Base-by-base conservation (phyloP, 2,888 invertebrate genomes). In the Melanargia galathea region DNA sequence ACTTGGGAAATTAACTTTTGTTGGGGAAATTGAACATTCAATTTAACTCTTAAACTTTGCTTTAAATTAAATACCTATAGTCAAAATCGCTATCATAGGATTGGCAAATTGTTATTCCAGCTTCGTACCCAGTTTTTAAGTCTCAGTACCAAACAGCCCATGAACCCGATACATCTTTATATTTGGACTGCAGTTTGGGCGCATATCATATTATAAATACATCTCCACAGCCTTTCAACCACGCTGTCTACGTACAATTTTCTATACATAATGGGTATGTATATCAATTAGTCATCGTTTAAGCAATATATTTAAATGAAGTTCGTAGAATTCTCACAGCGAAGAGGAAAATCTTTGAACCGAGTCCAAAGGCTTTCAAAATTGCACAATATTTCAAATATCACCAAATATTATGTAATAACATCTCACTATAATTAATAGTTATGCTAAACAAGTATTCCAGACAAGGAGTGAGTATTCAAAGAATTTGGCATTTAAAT, bases 401-500 rank as follows among this genome's bases (percentile, higher is more conserved):
- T 26, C 49, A 26, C 49, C 16, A 49, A 49, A 49, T 49, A 30
- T 49, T 49, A 49, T 22, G 20, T 22, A 46, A 22, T 22, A 30
- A n/a, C 16, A 13, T 43, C 16, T 16, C 16, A 16, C 26, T 26
- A 16, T 26, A 8, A 49, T 30, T 30, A 30, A 8, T 30, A 30
- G 8, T 5, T 5, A 30, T 49, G 26, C n/a, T 16, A 30, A 26
- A 16, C 16, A 30, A 49, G 49, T 49, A 49, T 49, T 49, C 8
- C 22, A 49, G 16, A 48, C 26, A 16, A 16, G 8, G n/a, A 8
- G 3, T 49, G 16, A 52, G 16, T 52, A 55, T 55, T 3, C 16
- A 38, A 40, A 40, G 24, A 55, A 55, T 55, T 35, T 55, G 55
- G 40, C 56, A 56, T 56, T 24, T 43, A 43, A n/a, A 43, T 30